A percentile compares a stretch with the other conserved stretches of the same genome.
These are phyloP conservation scores for Motacilla alba DNA, from an alignment of 2,113 vertebrate species.

Conservation along the genomic window DNA sequence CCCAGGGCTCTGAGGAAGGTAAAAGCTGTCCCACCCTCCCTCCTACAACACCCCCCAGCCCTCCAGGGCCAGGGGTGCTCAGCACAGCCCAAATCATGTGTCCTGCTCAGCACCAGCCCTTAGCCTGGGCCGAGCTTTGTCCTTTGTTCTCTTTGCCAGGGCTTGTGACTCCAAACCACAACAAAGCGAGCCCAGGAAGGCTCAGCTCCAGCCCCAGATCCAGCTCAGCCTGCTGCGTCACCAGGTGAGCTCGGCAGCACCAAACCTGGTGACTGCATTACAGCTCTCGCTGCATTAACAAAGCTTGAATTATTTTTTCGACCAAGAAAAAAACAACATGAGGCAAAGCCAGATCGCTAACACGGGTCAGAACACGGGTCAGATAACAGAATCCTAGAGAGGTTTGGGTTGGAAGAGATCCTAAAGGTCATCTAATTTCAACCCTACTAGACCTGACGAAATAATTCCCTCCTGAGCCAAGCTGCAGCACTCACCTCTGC, in stretches of 20 bases:
- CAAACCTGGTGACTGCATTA: neutral
- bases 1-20: neutral
- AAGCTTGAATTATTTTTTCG: neutral
- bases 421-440: neutral
- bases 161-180: neutral
- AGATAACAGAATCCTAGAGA: neutral
- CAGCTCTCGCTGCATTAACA: neutral
- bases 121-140: neutral
- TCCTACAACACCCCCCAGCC: neutral
- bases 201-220: neutral
- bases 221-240: neutral
- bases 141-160: constrained; percentile 6
- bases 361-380: neutral
- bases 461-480: neutral
- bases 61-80: neutral
- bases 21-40: neutral
- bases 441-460: neutral
- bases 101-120: neutral
- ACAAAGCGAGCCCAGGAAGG: neutral
- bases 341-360: neutral
- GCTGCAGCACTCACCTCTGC: neutral
- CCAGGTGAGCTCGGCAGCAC: neutral
- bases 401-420: neutral
- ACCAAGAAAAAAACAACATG: accelerated
- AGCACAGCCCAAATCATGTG: neutral